Base-by-base conservation (phyloP, 1,140 invertebrate species). In the Zaprionus ornatus region DNA sequence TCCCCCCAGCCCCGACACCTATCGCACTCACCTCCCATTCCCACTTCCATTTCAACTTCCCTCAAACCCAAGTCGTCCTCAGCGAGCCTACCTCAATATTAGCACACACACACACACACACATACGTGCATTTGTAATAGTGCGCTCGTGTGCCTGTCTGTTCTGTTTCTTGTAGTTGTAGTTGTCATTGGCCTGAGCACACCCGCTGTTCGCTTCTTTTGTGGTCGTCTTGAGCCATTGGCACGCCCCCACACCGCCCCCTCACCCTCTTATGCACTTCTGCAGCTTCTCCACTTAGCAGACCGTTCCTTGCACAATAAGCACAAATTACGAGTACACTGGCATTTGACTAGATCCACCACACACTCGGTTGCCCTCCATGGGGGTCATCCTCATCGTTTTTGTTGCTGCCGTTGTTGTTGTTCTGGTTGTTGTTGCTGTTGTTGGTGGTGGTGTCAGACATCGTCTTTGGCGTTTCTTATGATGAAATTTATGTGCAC, bases 31-130 rank as follows among this genome's bases (percentile, higher is more conserved):
- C 12, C 4, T 17, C n/a, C 29, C 67, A 23, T 45, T n/a, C 50
- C 62, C 35, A 10, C 61, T 40, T n/a, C 66, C 37, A 45, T 10
- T 7, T 6, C 19, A 21, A 35, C 29, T 45, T 45, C 35, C 27
- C n/a, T 12, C 40, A 45, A n/a, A 50, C 65, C 52, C 62, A 40
- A 50, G 19, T 12, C 45, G 19, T 23, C 40, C 59, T 23, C 32
- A 54, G 7, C 37, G 62, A 74, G 86, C 86, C 85, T 90, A 90
- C 85, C 85, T 90, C 85, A 90, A 90, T 82, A 82, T 90, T 82
- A 90, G 82, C 81, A 37, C 50, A 79, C 61, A 66, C 71, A 70
- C 32, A 35, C 27, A 54, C 54, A 42, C 37, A 37, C 23, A 72
- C 52, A 52, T 27, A 37, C 42, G 29, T 13, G 2, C 23, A 45